A percentile compares a stretch with the other conserved stretches of the same genome.
Evolutionary conservation across 2,113 vertebrate species (phyloP).

Genomic region (Prinia subflava): DNA sequence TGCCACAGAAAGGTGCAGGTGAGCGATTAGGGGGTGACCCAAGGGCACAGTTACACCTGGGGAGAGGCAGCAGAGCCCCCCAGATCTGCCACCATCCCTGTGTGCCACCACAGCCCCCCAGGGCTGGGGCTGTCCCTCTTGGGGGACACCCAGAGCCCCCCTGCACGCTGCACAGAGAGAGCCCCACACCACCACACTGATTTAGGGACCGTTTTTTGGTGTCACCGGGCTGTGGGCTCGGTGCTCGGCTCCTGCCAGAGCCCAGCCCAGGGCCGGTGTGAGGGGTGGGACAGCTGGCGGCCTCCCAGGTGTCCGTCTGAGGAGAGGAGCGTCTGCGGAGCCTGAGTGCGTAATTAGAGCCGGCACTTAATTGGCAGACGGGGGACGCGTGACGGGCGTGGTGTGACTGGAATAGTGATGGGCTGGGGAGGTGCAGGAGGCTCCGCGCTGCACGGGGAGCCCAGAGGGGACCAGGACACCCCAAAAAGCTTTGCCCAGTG

Average conservation of each 20-base stretch:
- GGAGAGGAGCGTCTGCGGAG: not conserved
- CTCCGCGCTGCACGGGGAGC: fast-evolving
- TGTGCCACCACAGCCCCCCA: fast-evolving
- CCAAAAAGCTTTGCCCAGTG: fast-evolving
- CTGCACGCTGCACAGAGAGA: not conserved
- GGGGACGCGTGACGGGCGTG: fast-evolving
- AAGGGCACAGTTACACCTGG: fast-evolving
- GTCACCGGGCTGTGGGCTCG: fast-evolving
- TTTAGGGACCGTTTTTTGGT: not conserved
- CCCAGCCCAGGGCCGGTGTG: fast-evolving
- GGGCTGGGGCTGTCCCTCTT: not conserved
- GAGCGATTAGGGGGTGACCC: not conserved
- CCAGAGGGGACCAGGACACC: not conserved
- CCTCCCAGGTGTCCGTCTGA: not conserved
- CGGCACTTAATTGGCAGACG: not conserved
- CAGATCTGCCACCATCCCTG: fast-evolving
- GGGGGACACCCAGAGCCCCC: not conserved
- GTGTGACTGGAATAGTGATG: not conserved
- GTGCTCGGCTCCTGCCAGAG: not conserved
- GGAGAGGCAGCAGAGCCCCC: not conserved
- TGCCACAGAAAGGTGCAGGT: not conserved
- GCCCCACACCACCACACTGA: fast-evolving
- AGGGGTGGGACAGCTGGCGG: not conserved
- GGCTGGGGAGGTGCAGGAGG: not conserved
- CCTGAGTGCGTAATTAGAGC: conserved; percentile 10